Conservation (phyloP, 2,797 vertebrate genomes). For the Xerus rutilus region DNA sequence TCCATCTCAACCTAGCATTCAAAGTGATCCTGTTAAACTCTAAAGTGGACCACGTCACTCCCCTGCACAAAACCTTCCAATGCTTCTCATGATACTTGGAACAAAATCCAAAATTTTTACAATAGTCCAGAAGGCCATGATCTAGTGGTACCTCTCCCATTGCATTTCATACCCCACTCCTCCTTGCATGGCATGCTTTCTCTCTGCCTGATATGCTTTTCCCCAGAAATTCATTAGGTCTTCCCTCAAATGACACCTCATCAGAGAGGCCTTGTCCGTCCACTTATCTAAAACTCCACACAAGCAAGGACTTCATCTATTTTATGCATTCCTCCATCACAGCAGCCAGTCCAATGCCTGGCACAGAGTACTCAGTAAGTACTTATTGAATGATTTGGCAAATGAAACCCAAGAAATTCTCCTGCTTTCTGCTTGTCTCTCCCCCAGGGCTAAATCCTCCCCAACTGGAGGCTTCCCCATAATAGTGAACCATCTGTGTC, state of each 20-base stretch:
- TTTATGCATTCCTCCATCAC: neutral
- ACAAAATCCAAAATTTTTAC: neutral
- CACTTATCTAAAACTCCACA: neutral
- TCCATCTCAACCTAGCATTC: neutral
- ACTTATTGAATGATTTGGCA: neutral
- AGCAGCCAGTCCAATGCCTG: neutral
- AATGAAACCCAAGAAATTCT: neutral
- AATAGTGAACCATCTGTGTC: neutral
- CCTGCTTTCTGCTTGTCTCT: neutral
- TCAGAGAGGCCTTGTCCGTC: neutral
- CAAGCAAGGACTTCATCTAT: neutral
- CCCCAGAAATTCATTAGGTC: neutral
- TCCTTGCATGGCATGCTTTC: neutral
- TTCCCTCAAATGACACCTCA: neutral
- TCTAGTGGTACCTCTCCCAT: neutral
- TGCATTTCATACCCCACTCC: neutral
- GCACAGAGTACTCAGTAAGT: neutral
- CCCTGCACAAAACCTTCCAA: neutral
- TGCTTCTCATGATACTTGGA: neutral
- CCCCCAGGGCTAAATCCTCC: neutral
- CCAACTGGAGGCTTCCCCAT: neutral
- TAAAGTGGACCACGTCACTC: neutral
- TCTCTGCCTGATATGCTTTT: neutral
- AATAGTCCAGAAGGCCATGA: neutral
- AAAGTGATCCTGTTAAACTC: neutral